Evolutionary conservation across 2,888 invertebrate genomes (phyloP).

Genomic region (Venusia cambrica): DNA sequence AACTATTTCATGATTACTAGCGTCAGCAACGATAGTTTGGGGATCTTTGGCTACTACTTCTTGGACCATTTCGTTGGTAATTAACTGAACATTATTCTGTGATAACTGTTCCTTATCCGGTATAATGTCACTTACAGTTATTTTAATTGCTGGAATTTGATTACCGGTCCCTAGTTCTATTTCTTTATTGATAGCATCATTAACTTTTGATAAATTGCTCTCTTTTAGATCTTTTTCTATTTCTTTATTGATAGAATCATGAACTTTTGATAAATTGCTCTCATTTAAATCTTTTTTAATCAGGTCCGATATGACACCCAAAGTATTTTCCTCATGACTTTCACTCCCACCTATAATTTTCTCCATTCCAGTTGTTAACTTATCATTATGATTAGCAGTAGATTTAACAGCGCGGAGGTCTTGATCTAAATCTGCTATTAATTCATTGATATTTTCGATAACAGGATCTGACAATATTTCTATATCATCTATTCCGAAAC

Average conservation of each 20-base stretch:
- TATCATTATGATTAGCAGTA: slow-evolving; percentile 36
- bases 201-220: too few species aligned
- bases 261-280: slow-evolving; percentile 12
- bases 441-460: slow-evolving; percentile 61
- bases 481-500: slow-evolving; percentile 54
- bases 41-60: background rate
- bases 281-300: slow-evolving; percentile 35
- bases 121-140: background rate
- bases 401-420: slow-evolving; percentile 49
- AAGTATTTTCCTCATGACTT: slow-evolving; percentile 34
- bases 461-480: slow-evolving; percentile 57
- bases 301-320: slow-evolving; percentile 34
- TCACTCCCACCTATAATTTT: slow-evolving; percentile 49
- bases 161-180: slow-evolving; percentile 2
- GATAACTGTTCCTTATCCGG: background rate
- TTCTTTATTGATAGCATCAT: slow-evolving; percentile 3
- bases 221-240: too few species aligned
- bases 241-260: slow-evolving; percentile 3
- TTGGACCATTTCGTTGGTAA: slow-evolving; percentile 3
- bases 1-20: slow-evolving; percentile 43
- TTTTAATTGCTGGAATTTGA: slow-evolving; percentile 1
- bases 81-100: background rate
- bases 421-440: slow-evolving; percentile 62
- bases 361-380: slow-evolving; percentile 54
- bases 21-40: background rate